These are phyloP conservation scores for Sycophaga agraensis DNA, from an alignment of 1,140 invertebrate species.

Conservation along the genomic window DNA sequence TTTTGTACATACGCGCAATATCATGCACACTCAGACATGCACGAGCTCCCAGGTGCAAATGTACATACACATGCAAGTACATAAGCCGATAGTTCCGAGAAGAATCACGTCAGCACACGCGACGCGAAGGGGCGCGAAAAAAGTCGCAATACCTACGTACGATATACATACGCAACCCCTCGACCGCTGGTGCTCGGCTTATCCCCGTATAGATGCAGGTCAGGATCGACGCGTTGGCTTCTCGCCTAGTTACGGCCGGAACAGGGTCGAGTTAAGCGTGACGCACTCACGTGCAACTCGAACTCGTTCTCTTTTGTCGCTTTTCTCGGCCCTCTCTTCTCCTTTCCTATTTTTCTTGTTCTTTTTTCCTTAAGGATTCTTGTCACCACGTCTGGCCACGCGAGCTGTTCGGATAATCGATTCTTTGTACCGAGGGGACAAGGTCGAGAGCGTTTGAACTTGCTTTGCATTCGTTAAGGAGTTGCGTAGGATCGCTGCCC, in stretches of 20 bases:
- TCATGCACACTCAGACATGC: too few species aligned
- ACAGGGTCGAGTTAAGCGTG: neutral
- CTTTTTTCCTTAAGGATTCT: neutral
- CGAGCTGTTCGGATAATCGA: too few species aligned
- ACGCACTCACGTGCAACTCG: neutral
- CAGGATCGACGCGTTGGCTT: conserved; percentile 4
- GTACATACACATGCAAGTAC: neutral
- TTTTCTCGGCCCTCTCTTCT: neutral
- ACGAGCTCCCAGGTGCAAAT: too few species aligned
- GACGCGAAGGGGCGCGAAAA: neutral
- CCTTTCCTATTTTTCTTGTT: neutral
- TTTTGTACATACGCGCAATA: neutral
- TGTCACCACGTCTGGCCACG: too few species aligned
- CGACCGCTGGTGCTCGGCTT: neutral
- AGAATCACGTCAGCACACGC: neutral
- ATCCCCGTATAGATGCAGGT: conserved; percentile 4
- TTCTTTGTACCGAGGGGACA: too few species aligned
- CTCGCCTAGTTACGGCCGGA: neutral
- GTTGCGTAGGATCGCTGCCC: too few species aligned
- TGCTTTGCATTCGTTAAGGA: too few species aligned
- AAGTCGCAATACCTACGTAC: neutral
- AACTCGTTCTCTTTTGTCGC: neutral
- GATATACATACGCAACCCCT: neutral
- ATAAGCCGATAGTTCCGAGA: too few species aligned
- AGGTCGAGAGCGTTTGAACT: too few species aligned